Evolutionary conservation across 2,797 vertebrate genomes (phyloP).

Genomic region (Lemur catta): DNA sequence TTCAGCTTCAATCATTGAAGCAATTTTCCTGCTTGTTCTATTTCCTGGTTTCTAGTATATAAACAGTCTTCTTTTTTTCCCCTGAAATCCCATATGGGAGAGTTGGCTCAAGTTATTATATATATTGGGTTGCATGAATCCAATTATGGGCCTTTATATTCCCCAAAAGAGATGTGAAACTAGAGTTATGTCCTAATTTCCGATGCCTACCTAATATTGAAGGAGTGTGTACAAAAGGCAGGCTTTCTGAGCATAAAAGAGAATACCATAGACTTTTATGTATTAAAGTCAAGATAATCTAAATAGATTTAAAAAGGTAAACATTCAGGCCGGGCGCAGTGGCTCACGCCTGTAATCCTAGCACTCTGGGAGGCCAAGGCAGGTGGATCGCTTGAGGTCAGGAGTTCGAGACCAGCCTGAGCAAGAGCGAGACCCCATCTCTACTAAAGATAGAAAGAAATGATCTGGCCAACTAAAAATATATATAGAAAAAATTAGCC

Average conservation of each 20-base stretch:
- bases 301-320: not conserved
- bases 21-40: not conserved
- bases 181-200: not conserved
- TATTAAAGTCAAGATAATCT: not conserved
- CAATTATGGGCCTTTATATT: not conserved
- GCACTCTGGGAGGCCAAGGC: too few relatives aligned
- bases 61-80: not conserved
- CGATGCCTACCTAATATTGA: not conserved
- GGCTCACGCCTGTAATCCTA: too few relatives aligned
- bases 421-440: too few relatives aligned
- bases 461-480: too few relatives aligned
- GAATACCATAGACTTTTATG: not conserved
- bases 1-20: not conserved
- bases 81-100: not conserved
- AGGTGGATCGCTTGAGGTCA: too few relatives aligned
- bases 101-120: not conserved
- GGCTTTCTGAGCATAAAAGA: not conserved
- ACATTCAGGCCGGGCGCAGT: not conserved
- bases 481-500: too few relatives aligned
- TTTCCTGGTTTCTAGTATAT: not conserved
- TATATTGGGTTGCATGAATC: too few relatives aligned
- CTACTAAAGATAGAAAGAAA: too few relatives aligned
- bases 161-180: not conserved
- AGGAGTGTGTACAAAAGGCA: not conserved
- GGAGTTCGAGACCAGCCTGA: too few relatives aligned